Evolutionary conservation across 2,113 vertebrate genomes (phyloP), one percentile per base, ranked within the genome.

Genomic region (Syrrhaptes paradoxus): DNA sequence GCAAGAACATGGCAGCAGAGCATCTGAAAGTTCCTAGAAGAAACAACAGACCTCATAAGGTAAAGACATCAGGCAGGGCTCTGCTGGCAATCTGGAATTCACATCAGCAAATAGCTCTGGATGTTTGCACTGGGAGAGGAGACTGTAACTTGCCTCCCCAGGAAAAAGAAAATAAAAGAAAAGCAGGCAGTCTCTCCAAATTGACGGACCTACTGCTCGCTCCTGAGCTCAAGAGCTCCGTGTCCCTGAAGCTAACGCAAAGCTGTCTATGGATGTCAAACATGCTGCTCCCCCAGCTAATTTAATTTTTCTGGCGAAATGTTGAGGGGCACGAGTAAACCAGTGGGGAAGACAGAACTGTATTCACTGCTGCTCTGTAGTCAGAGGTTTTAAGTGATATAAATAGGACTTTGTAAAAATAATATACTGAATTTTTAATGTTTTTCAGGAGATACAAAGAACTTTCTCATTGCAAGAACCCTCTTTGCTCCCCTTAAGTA

Each of bases 1-100:
- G 57, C 51, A 49, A 62, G 70, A 94, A 26, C 22, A 2, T 25
- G 31, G 63, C 34, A 38, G 32, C 0, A 19, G 45, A 59, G 29
- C 11, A 16, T 55, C 65, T 88, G 52, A 46, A 67, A 93, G 70
- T 94, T 97, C 95, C 93, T 95, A 90, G 92, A 96, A 93, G 92
- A 68, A 94, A 84, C 48, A 26, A 32, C 75, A 85, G 65, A 17
- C 17, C 5, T 71, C 45, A 11, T 75, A 78, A 95, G 73, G 89
- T 43, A 90, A 93, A 90, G 90, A 11, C n/a, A 94, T 81, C 90
- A 78, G 75, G 79, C 82, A 93, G 55, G 90, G 73, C 48, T 59
- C 63, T 28, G 13, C 63, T 24, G 65, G 45, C 49, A 45, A 63
- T 48, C 54, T 90, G 93, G 61, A 75, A 84, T 78, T 84, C 3